Evolutionary conservation across 1,140 invertebrate species (phyloP), one percentile per base, ranked within the genome.

Genomic region (Euschistus heros): DNA sequence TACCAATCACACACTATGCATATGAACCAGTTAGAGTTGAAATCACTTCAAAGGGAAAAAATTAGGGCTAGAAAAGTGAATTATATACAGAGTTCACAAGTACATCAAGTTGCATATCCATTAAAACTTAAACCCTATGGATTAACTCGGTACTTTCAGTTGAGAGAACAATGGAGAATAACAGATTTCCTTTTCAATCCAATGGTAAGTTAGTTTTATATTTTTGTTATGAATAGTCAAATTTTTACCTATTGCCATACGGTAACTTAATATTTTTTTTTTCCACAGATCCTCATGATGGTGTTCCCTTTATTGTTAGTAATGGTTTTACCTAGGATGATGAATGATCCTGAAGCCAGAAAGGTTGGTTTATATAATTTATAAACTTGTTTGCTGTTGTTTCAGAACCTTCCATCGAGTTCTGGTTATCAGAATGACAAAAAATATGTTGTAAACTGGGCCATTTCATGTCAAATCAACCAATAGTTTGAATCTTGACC

Each of bases 181-280:
- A 96, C 92, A 13, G 94, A 98, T 77, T 92, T 98, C 72, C 74
- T 98, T 2, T 92, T 97, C 73, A 97, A 92, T 78, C 94, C 95
- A 46, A 97, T 97, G 94, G 89, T 84, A 75, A 72, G 68, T 33
- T 33, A 0, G 4, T 18, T 18, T 15, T 18, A 26, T 6, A 5
- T 57, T 27, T 59, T 59, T 22, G 33, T 33, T 27, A 26, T n/a
- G 7, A 8, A 27, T n/a, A 27, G 7, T 60, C 0, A 33, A 20
- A 22, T 54, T n/a, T 5, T 27, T 59, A 26, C 7, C 5, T 26
- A 6, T 27, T n/a, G n/a, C n/a, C n/a, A n/a, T n/a, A n/a, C n/a
- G n/a, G n/a, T 33, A 27, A 33, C 10, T 5, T 63, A 18, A 27
- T 42, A 8, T 57, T 54, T 20, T 65, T 68, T 42, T 66, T 65